Percentiles rank a stretch among this genome's conserved stretches.
Evolutionary conservation across 2,113 vertebrate species (phyloP).

Genomic region (Danionella cerebrum): DNA sequence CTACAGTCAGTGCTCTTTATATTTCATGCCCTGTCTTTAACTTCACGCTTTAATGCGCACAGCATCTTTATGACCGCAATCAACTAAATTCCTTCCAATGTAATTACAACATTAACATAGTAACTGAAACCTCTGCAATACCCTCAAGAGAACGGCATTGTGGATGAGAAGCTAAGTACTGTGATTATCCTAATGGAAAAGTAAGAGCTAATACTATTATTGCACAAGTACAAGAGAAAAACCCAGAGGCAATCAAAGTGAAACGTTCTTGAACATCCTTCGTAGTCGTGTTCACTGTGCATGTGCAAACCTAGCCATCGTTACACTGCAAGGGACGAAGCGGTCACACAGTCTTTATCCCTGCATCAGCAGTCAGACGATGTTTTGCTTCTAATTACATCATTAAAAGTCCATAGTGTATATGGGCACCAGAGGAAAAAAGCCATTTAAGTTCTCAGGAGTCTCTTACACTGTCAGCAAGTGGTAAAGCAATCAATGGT

Average conservation of each 20-base stretch:
- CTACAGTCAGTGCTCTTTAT: neutral
- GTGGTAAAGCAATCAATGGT: neutral
- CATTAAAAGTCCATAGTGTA: slow-evolving; percentile 12
- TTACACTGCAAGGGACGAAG: slow-evolving; percentile 12
- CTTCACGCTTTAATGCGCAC: neutral
- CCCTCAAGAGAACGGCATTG: neutral
- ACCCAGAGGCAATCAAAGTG: slow-evolving; percentile 19
- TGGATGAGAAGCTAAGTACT: slow-evolving; percentile 10
- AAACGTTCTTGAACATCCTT: slow-evolving; percentile 24
- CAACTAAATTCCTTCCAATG: slow-evolving; percentile 2
- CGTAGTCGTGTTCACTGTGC: neutral
- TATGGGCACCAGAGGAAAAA: neutral
- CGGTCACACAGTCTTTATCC: slow-evolving; percentile 15
- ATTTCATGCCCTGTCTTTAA: neutral
- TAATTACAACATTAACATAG: slow-evolving; percentile 17
- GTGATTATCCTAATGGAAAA: slow-evolving; percentile 19
- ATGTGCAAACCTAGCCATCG: neutral
- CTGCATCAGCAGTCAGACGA: slow-evolving; percentile 14
- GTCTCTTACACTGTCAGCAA: neutral
- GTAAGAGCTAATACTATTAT: slow-evolving; percentile 18
- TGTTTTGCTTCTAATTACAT: slow-evolving; percentile 10
- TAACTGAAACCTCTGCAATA: neutral
- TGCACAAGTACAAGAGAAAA: neutral
- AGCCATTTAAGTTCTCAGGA: neutral
- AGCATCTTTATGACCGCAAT: neutral